Evolutionary conservation across 2,888 invertebrate genomes (phyloP), one percentile per base, ranked within the genome.

Genomic region (Fragum sueziense): DNA sequence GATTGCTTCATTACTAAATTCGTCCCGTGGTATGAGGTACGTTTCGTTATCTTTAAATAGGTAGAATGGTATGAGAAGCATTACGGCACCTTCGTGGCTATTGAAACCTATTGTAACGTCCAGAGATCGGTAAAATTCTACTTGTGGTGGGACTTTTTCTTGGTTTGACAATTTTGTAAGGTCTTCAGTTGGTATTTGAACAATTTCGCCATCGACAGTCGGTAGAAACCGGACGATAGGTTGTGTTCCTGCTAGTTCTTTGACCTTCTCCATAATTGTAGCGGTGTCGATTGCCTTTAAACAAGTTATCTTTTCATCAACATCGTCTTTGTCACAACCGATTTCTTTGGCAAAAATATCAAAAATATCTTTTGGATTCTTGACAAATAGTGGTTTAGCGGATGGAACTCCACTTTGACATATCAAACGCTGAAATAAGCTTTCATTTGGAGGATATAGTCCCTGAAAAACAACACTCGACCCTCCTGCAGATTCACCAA

Each of bases 401-500:
- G 33, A 14, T 6, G 62, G 62, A 4, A 31, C 34, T 1, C 80
- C 80, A 59, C 84, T 84, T 51, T 84, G 68, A 11, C 68, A 62
- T n/a, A 84, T 84, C 1, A 70, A 76, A 25, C 76, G 54, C 41
- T 84, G 78, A 41, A 84, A 76, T 22, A 84, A 57, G 14, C 76
- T 79, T 11, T 61, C 41, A 34, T 84, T 81, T 25, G 29, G 14
- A 6, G 79, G 76, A 51, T 65, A 70, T 6, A 84, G n/a, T 25
- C 65, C 70, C 22, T 88, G 84, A 2, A 80, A 54, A 29, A 73
- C 57, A 11, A 70, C 84, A 33, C 80, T 74, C 11, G 80, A 79
- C 1, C 82, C 85, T 4, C 88, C 87, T 20, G 88, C 88, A 68
- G 86, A 87, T 74, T 87, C 86, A 11, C 88, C 88, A 27, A 77